Base-by-base conservation (phyloP, 2,113 vertebrate genomes). In the Pseudorectes ferrugineus region DNA sequence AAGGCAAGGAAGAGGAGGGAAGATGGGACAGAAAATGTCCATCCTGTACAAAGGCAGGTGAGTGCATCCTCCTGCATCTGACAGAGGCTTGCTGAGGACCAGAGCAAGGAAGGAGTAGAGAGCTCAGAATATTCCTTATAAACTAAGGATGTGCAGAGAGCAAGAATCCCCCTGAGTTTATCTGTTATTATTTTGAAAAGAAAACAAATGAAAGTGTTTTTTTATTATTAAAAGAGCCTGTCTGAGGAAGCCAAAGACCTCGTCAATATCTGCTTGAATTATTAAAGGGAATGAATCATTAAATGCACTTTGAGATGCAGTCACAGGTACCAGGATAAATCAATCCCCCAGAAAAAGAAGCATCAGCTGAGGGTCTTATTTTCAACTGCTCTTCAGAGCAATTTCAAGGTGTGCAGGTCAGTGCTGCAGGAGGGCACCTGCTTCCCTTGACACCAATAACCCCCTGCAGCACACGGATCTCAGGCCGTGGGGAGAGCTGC, bases 241-340 rank as follows among this genome's bases (percentile, higher is more conserved):
- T 83, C 63, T 70, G 49, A 48, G 67, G 67, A 76, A 96, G 63
- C 67, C 65, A 54, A 88, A 73, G 66, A 36, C 43, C 85, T 94
- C 61, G 51, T 93, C 90, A 76, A 62, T 94, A 90, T 62, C 95
- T 92, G 62, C 35, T 73, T 88, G 78, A 73, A 92, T 92, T 92
- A 93, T 93, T 93, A 85, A 96, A 94, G 67, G 51, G 75, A 35
- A 93, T 76, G 67, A 92, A 93, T 92, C 78, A 93, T 80, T 92
- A 78, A 96, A 85, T 38, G 62, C 52, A 73, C 55, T 57, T 92
- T 61, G 79, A 95, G 85, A 83, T 42, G 79, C 65, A 81, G 54
- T 46, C 72, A 33, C 8, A 28, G 48, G 40, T 29, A 61, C 14
- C 73, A 57, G 68, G 68, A 87, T 55, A 84, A 95, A 95, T 81